phyloP scores from a whole-genome alignment of 2,113 vertebrate genomes.

The Thinocorus orbignyianus region DNA sequence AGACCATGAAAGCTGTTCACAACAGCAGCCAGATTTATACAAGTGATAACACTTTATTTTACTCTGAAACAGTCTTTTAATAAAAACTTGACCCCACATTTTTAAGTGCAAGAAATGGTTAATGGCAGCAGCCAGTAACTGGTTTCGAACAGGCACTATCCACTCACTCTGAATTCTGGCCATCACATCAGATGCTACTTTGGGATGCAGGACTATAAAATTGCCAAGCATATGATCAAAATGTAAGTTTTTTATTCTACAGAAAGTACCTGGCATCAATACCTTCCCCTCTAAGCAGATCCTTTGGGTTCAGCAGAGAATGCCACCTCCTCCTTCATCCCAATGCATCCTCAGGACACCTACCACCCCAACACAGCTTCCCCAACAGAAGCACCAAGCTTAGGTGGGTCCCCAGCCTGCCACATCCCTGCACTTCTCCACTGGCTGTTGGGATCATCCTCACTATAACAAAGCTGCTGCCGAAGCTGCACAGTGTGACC shows the following conservation, averaged over 20 bases:
- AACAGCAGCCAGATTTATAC: background rate
- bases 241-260: background rate
- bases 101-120: background rate
- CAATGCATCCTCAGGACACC: background rate
- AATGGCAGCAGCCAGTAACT: background rate
- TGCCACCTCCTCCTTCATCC: background rate
- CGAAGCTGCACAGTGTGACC: background rate
- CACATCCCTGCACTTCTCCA: rapidly evolving
- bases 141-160: background rate
- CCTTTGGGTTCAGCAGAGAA: background rate
- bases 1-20: background rate
- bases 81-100: background rate
- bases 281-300: background rate
- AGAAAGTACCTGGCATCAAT: background rate
- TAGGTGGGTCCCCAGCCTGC: background rate
- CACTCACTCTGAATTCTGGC: background rate
- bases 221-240: background rate
- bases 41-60: background rate
- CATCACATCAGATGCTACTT: background rate
- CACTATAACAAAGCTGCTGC: background rate
- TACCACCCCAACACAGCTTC: rapidly evolving
- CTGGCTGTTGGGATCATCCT: background rate
- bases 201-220: background rate
- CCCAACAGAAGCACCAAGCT: background rate
- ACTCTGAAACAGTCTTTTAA: background rate